These are phyloP conservation scores for Galaxea fascicularis DNA, from an alignment of 92 coral and sea anemone species.

Conservation along the genomic window DNA sequence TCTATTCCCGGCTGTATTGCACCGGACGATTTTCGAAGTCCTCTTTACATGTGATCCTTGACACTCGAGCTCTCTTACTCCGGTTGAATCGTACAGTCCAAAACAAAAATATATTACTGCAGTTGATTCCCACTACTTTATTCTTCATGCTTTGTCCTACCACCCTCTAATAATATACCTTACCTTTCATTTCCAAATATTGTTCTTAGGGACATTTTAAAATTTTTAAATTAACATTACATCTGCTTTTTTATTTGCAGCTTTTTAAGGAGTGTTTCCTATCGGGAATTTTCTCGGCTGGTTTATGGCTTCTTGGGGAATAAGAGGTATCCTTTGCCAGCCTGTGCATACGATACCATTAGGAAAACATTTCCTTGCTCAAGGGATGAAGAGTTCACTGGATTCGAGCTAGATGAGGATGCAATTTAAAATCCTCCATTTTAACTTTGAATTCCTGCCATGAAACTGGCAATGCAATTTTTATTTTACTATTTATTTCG, in stretches of 20 bases:
- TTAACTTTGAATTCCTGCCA: background rate
- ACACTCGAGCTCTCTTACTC: background rate
- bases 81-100: background rate
- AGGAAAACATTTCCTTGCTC: constrained; percentile 33
- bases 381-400: constrained; percentile 25
- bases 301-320: constrained; percentile 59
- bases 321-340: constrained; percentile 53
- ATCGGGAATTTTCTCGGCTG: constrained; percentile 55
- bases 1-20: constrained; percentile 2
- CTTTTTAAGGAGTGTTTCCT: too few species aligned
- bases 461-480: constrained; percentile 8
- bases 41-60: constrained; percentile 7
- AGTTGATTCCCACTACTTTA: too few species aligned
- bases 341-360: constrained; percentile 56
- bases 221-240: background rate
- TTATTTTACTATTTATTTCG: background rate
- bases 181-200: constrained; percentile 7
- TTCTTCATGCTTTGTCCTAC: background rate
- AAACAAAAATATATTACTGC: background rate
- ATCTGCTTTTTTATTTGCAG: constrained; percentile 10
- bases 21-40: background rate
- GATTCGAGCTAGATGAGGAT: constrained; percentile 16
- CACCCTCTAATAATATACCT: background rate
- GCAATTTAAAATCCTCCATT: constrained; percentile 1
- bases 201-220: background rate